Base-by-base conservation (phyloP, 1,140 invertebrate genomes). In the Condylostylus longicornis region DNA sequence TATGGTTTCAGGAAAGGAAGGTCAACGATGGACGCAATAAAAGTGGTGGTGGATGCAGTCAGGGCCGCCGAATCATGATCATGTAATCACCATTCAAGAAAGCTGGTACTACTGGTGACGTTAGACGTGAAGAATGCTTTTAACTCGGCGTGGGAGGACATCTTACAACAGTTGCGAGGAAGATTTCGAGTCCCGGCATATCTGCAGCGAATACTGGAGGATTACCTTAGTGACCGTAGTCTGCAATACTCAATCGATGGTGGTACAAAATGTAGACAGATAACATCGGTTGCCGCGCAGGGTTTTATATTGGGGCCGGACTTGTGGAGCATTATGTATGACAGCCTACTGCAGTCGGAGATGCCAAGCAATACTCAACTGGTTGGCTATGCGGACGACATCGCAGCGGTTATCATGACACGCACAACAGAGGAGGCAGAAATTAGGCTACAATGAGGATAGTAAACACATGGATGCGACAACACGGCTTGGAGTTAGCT, bases 101-200 rank as follows among this genome's bases (percentile, higher is more conserved):
- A 51, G 27, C 38, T 42, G 28, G 51, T 50, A 14, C 51, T 50
- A 33, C 19, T 46, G n/a, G 41, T 42, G 20, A 47, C 48, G 1
- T 19, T 52, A 4, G 48, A 52, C 33, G 39, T 49, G 3, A 42
- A 35, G 34, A 50, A 50, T 34, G 50, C 47, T n/a, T 47, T 49
- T 23, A 53, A 53, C 18, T 21, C 31, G 1, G 19, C 29, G 18
- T 49, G 47, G 47, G 15, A 0, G 1, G 38, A 47, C 33, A 42
- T 44, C 1, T 22, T 35, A 4, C 19, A 35, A 5, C 19, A 18
- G 5, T 13, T 23, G 12, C 9, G 23, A 20, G 23, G 22, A 12
- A 21, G 6, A 17, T 35, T 35, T 17, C 4, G 19, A 13, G 14
- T 35, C 14, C 34, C 21, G 5, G 7, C 19, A 18, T 33, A 33